A percentile compares a stretch with the other conserved stretches of the same genome.
These are phyloP conservation scores for Neelides sp. DNA, from an alignment of 1,140 invertebrate species.

Conservation along the genomic window DNA sequence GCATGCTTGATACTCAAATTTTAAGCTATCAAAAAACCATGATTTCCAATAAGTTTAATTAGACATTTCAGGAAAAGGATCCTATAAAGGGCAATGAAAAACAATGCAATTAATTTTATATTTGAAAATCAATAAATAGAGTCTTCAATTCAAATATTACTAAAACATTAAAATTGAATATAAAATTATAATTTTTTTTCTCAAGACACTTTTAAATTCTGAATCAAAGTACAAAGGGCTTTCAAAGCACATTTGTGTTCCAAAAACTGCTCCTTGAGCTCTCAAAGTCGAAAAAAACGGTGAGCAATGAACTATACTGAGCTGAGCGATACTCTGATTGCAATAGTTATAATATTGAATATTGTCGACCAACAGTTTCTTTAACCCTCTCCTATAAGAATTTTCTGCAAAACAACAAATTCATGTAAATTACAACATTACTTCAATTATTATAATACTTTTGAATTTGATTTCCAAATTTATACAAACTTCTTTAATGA, in stretches of 20 bases:
- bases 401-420: constrained; percentile 49
- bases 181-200: no score
- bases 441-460: no score
- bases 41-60: constrained; percentile 54
- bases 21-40: constrained; percentile 80
- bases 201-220: constrained; percentile 38
- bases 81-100: constrained; percentile 13
- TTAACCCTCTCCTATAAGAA: constrained; percentile 83
- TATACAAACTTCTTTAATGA: no score
- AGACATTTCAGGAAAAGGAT: constrained; percentile 25
- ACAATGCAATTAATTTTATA: constrained; percentile 2
- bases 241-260: constrained; percentile 97
- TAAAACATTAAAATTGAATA: no score
- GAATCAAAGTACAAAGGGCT: constrained; percentile 80
- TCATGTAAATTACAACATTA: no score
- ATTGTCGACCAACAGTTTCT: constrained; percentile 86
- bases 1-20: constrained; percentile 83
- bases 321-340: constrained; percentile 68
- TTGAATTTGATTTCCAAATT: no score
- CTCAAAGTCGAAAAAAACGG: constrained; percentile 86
- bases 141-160: constrained; percentile 2
- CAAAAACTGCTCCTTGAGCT: constrained; percentile 89
- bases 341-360: constrained; percentile 68
- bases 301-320: constrained; percentile 82
- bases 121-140: constrained; percentile 3